These are phyloP conservation scores for Poecilobothrus nobilitatus DNA, from an alignment of 2,888 invertebrate species.

Conservation along the genomic window DNA sequence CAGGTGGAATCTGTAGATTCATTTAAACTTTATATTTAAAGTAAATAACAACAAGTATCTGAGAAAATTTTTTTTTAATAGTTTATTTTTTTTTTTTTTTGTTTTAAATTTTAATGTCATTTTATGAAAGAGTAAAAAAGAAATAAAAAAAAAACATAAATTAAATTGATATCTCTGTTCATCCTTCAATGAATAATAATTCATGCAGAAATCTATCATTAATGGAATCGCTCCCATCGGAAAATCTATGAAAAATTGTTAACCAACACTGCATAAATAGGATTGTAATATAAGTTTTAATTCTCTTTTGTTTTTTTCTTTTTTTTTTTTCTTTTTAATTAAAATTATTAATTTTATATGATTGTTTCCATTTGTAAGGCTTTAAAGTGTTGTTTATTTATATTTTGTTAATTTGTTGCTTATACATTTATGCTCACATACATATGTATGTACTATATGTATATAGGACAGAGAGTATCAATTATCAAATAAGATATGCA, in stretches of 20 bases:
- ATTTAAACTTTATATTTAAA: too few species aligned
- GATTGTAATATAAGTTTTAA: not conserved
- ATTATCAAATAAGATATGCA: not conserved
- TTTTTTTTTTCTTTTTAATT: too few species aligned
- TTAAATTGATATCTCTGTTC: not conserved
- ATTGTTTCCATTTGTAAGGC: not conserved
- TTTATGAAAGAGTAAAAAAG: too few species aligned
- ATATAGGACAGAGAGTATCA: not conserved
- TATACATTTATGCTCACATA: not conserved
- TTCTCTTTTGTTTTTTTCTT: too few species aligned
- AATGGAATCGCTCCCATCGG: constrained; percentile 3
- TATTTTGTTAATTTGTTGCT: too few species aligned
- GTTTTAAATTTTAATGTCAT: too few species aligned
- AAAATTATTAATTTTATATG: not conserved
- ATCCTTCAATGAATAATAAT: constrained; percentile 6
- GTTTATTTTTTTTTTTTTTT: too few species aligned
- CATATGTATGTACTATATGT: not conserved
- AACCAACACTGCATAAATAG: not conserved
- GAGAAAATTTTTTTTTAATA: too few species aligned
- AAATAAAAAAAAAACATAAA: too few species aligned
- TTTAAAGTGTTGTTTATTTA: not conserved
- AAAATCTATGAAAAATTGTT: not conserved
- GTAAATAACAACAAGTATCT: too few species aligned
- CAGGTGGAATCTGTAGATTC: too few species aligned
- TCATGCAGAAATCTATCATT: not conserved